Evolutionary conservation across 2,797 vertebrate genomes (phyloP).

Genomic region (Phrynocephalus guinanensis): DNA sequence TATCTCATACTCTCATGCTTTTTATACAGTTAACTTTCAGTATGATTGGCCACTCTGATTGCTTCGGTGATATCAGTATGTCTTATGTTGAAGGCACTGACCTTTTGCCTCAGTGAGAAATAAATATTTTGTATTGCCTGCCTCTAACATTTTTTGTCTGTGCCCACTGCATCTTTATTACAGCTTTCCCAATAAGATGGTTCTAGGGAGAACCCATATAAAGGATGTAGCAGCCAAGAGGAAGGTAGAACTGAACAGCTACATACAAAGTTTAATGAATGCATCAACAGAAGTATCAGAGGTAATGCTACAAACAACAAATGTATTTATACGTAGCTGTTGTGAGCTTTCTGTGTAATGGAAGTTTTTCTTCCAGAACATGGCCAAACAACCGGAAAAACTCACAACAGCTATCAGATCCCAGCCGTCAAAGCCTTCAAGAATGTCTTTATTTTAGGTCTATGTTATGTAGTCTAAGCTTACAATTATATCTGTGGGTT

Average conservation of each 20-base stretch:
- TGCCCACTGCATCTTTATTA: slow-evolving; percentile 33
- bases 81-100: not conserved
- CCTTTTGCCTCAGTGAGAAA: not conserved
- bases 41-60: not conserved
- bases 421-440: too few relatives aligned
- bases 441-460: not conserved
- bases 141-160: not conserved
- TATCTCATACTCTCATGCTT: not conserved
- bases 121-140: not conserved
- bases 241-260: slow-evolving; percentile 95
- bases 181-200: slow-evolving; percentile 96
- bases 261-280: slow-evolving; percentile 94
- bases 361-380: too few relatives aligned
- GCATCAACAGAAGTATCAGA: slow-evolving; percentile 91
- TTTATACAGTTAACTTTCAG: not conserved
- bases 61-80: not conserved
- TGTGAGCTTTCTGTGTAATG: too few relatives aligned
- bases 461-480: slow-evolving; percentile 28
- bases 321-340: not conserved
- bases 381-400: too few relatives aligned
- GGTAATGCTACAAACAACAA: slow-evolving; percentile 75
- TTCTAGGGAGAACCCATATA: slow-evolving; percentile 95
- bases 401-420: too few relatives aligned
- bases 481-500: slow-evolving; percentile 54
- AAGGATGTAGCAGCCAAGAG: slow-evolving; percentile 97